These are phyloP conservation scores for Perithous albicinctus DNA, from an alignment of 2,888 invertebrate species.

Conservation along the genomic window DNA sequence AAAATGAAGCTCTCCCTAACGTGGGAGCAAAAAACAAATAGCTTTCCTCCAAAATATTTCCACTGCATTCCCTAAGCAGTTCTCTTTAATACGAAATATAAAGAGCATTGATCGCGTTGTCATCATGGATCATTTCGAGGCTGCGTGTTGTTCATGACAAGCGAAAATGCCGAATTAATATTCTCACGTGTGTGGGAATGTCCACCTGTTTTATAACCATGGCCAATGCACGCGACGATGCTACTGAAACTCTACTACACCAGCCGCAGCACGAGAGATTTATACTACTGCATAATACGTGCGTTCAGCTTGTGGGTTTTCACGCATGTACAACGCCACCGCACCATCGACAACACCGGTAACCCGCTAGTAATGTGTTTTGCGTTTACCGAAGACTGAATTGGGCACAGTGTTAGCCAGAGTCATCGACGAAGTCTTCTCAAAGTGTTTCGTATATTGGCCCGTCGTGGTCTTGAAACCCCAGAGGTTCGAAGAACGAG, in stretches of 20 bases:
- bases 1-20: no score
- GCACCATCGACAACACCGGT: conserved; percentile 25
- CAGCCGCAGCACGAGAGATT: conserved; percentile 41
- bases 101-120: not conserved
- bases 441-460: not conserved
- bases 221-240: conserved; percentile 13
- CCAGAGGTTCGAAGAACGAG: conserved; percentile 3
- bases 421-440: not conserved
- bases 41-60: not conserved
- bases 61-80: not conserved
- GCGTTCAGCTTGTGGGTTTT: conserved; percentile 44
- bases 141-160: not conserved
- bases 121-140: conserved; percentile 15
- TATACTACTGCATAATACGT: conserved; percentile 59
- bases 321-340: conserved; percentile 51
- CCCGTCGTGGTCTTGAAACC: not conserved
- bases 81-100: not conserved
- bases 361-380: not conserved
- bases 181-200: conserved; percentile 26
- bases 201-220: conserved; percentile 4
- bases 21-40: no score
- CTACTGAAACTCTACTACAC: conserved; percentile 3
- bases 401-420: conserved; percentile 5
- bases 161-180: conserved; percentile 57
- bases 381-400: conserved; percentile 14